Evolutionary conservation across 1,140 invertebrate species (phyloP), one percentile per base, ranked within the genome.

Genomic region (Macrosteles quadrilineatus): DNA sequence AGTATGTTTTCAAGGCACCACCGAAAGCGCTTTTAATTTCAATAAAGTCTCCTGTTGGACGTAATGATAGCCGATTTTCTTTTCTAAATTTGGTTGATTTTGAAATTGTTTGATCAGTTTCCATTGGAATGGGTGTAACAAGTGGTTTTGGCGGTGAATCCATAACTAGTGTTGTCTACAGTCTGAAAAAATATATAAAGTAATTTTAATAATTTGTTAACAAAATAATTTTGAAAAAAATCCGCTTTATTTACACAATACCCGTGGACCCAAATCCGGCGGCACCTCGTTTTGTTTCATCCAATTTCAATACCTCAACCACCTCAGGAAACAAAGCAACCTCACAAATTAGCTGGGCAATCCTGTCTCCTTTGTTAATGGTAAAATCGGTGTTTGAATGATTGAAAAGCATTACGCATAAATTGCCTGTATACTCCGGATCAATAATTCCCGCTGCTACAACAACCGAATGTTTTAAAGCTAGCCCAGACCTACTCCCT

Each of bases 341-440:
- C 81, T 99, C 96, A 82, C 95, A 97, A 72, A 99, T 97, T 0
- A 99, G 84, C 78, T 99, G 98, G 47, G 98, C 97, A 76, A 99
- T 90, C 53, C 97, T 85, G 79, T 99, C 97, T 9, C 97, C 98
- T 77, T 87, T 88, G 47, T 87, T 85, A 0, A 97, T 86, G 76
- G 85, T 79, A 79, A 98, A 98, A 21, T 93, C 88, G 53, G 81
- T 78, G 62, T 94, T 88, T 1, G 90, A 88, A 78, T 97, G 94
- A 80, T 99, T 99, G 79, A 98, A 99, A 1, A 99, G 78, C 11
- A 99, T 87, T 0, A 99, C 93, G 32, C 95, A 94, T 32, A 99
- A 82, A 80, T 97, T 94, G 6, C 97, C 98, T 74, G 97, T 87
- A 77, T 95, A 97, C 78, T 98, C 96, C 79, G 90, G 87, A 82